These are phyloP conservation scores for Peromyscus leucopus DNA, from an alignment of 2,113 vertebrate genomes.

Conservation along the genomic window DNA sequence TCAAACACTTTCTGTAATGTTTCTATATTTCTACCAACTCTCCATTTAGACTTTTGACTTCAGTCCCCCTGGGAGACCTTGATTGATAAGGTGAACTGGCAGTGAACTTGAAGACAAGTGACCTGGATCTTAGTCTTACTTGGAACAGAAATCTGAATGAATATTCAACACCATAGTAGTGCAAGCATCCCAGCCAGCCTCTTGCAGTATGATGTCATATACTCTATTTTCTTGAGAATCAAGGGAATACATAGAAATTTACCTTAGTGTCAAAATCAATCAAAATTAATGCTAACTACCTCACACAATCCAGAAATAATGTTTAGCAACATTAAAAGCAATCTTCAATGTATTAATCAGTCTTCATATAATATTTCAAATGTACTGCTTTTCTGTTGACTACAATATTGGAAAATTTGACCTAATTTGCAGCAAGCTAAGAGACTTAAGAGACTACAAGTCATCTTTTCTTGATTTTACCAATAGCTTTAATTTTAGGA, in stretches of 20 bases:
- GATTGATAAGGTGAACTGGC: not conserved
- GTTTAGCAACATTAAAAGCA: not conserved
- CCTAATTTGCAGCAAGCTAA: not conserved
- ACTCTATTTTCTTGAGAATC: constrained; percentile 32
- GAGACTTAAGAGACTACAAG: not conserved
- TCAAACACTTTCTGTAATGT: not conserved
- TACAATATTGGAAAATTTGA: not conserved
- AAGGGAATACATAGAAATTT: not conserved
- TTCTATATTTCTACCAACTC: not conserved
- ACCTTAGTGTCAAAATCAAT: not conserved
- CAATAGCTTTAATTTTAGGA: not conserved
- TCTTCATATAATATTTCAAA: constrained; percentile 10
- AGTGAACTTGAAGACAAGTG: not conserved
- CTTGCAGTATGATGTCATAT: not conserved
- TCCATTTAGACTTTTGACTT: not conserved
- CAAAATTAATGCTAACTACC: not conserved
- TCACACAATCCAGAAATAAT: constrained; percentile 34
- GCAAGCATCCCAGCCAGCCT: not conserved
- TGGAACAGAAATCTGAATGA: constrained; percentile 6
- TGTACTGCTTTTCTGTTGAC: not conserved
- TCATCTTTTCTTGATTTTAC: not conserved
- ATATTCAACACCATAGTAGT: not conserved
- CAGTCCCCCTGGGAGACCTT: not conserved
- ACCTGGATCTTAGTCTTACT: not conserved
- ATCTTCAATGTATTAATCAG: not conserved